Evolutionary conservation across 2,113 vertebrate species (phyloP).

Genomic region (Nerophis lumbriciformis): DNA sequence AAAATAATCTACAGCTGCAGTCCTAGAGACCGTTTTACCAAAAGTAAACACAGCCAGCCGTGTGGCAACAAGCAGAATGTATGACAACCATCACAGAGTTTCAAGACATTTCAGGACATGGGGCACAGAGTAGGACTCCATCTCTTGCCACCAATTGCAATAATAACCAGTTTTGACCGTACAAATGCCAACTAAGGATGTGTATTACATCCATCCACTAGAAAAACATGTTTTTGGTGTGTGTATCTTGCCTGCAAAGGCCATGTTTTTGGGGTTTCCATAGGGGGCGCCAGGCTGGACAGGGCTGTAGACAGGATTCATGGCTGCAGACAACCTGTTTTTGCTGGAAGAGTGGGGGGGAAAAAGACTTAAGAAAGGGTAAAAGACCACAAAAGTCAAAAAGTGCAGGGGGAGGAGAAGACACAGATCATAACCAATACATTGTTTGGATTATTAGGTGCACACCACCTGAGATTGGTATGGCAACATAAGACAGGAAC

Average conservation of each 20-base stretch:
- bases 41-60: too few species aligned
- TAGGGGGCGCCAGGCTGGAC: constrained; percentile 96
- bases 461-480: constrained; percentile 21
- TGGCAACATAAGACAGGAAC: constrained; percentile 14
- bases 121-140: too few species aligned
- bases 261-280: constrained; percentile 97
- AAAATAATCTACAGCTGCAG: too few species aligned
- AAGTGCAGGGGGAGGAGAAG: constrained; percentile 23
- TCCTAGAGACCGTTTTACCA: too few species aligned
- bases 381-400: constrained; percentile 5
- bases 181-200: too few species aligned
- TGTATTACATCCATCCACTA: too few species aligned
- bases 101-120: too few species aligned
- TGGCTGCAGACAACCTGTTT: constrained; percentile 86
- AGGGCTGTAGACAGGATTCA: constrained; percentile 99
- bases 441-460: constrained; percentile 28
- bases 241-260: constrained; percentile 81
- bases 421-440: constrained; percentile 26
- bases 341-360: constrained; percentile 66
- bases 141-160: too few species aligned
- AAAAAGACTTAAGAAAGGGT: not conserved
- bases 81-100: too few species aligned
- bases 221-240: not conserved
- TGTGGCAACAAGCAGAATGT: too few species aligned
- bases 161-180: too few species aligned